Conservation (phyloP, 2,888 invertebrate species). For the Caenorhabditis wallacei region DNA sequence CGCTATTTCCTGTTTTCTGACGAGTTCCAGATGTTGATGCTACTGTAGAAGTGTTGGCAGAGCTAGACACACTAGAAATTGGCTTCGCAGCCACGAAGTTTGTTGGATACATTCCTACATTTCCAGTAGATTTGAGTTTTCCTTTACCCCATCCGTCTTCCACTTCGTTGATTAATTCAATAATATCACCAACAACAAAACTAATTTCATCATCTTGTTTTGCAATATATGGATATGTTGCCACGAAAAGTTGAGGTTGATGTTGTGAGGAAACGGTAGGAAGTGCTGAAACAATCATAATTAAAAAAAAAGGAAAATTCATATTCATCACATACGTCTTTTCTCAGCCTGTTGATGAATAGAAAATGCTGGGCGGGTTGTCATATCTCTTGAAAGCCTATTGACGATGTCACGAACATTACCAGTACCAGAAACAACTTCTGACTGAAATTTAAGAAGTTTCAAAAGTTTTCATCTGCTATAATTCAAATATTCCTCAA, state of each 20-base stretch:
- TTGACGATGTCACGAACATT: slow-evolving; percentile 74
- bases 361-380: slow-evolving; percentile 39
- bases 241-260: slow-evolving; percentile 51
- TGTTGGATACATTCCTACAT: slow-evolving; percentile 94
- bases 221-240: slow-evolving; percentile 88
- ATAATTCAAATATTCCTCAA: too few species aligned
- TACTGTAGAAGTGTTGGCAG: neutral
- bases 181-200: slow-evolving; percentile 91
- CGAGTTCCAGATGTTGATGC: slow-evolving; percentile 18
- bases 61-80: neutral
- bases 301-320: too few species aligned
- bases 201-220: slow-evolving; percentile 95
- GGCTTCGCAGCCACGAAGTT: slow-evolving; percentile 89
- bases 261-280: slow-evolving; percentile 17
- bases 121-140: slow-evolving; percentile 85
- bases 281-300: slow-evolving; percentile 20
- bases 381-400: slow-evolving; percentile 69
- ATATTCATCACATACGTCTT: slow-evolving; percentile 13
- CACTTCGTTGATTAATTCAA: slow-evolving; percentile 91
- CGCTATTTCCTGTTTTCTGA: slow-evolving; percentile 26
- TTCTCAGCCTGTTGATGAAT: slow-evolving; percentile 48
- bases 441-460: slow-evolving; percentile 55
- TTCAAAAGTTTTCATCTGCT: too few species aligned
- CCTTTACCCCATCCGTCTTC: slow-evolving; percentile 90
- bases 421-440: slow-evolving; percentile 70